Evolutionary conservation across 2,797 vertebrate genomes (phyloP).

Genomic region (Mormyrus hasselquistii): DNA sequence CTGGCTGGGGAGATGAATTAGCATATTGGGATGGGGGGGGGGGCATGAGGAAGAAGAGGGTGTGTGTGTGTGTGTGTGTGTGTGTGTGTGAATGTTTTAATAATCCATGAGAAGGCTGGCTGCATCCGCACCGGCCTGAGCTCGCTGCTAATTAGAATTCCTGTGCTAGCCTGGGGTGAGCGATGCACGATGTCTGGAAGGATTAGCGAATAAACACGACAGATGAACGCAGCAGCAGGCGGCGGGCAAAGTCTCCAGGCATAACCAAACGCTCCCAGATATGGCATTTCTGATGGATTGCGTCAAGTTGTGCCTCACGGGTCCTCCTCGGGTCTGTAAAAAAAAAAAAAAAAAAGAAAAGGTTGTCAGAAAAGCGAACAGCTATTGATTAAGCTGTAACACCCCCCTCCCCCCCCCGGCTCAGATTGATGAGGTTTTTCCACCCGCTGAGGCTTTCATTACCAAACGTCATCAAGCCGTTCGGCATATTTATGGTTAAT

Average conservation of each 20-base stretch:
- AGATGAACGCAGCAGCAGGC: slow-evolving; percentile 13
- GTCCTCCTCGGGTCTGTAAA: neutral
- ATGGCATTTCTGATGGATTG: neutral
- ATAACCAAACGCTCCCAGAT: slow-evolving; percentile 11
- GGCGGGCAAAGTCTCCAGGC: neutral
- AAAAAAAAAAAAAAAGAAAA: neutral
- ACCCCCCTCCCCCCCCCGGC: neutral
- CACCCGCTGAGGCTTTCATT: neutral
- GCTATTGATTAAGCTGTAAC: neutral
- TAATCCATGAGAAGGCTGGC: neutral
- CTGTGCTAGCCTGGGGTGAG: neutral
- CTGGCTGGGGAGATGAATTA: slow-evolving; percentile 1
- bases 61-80: neutral
- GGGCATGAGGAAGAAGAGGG: neutral
- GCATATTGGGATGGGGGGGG: neutral
- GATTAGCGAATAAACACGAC: slow-evolving; percentile 7
- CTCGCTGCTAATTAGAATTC: neutral
- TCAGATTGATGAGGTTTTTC: neutral
- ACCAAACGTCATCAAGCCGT: neutral
- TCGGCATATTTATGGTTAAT: neutral
- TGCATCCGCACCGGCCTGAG: neutral
- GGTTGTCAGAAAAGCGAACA: neutral
- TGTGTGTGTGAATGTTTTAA: neutral
- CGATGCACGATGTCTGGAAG: neutral
- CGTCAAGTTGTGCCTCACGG: neutral